A percentile compares a stretch with the other conserved stretches of the same genome.
Conservation (phyloP, 2,113 vertebrate genomes). For the Seriola quinqueradiata region DNA sequence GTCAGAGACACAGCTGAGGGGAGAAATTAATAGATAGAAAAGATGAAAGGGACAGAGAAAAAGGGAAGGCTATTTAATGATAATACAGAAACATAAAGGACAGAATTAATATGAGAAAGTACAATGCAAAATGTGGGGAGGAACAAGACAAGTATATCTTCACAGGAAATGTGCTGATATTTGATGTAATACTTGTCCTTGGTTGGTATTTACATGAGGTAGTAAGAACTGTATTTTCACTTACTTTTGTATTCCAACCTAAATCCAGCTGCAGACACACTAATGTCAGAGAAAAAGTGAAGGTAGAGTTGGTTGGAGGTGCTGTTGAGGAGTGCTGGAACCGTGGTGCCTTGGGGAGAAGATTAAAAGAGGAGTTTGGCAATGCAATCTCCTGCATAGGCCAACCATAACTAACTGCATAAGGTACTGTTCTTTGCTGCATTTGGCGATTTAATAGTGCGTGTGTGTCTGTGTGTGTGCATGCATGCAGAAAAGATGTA, state of each 20-base stretch:
- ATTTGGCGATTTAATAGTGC: neutral
- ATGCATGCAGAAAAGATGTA: neutral
- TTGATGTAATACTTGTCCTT: constrained; percentile 3
- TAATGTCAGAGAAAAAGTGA: constrained; percentile 99
- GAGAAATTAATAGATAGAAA: neutral
- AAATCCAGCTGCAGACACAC: constrained; percentile 97
- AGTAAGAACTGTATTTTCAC: constrained; percentile 54
- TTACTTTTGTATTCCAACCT: constrained; percentile 99
- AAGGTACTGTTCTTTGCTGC: constrained; percentile 4
- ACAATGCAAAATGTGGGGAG: neutral
- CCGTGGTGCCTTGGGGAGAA: constrained; percentile 89
- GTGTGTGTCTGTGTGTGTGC: constrained; percentile 13
- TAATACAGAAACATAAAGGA: neutral
- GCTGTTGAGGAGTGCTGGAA: constrained; percentile 97
- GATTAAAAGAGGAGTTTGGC: constrained; percentile 62
- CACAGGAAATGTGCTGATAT: neutral
- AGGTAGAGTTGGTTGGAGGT: constrained; percentile 99
- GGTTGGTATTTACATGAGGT: neutral
- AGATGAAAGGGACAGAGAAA: neutral
- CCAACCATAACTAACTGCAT: constrained; percentile 36
- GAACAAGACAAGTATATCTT: neutral
- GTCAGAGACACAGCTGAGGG: constrained; percentile 93
- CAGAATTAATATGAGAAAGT: neutral
- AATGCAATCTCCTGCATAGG: constrained; percentile 28
- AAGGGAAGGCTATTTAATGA: neutral